Base-by-base conservation (phyloP, 2,888 invertebrate genomes). In the Dryobota labecula region DNA sequence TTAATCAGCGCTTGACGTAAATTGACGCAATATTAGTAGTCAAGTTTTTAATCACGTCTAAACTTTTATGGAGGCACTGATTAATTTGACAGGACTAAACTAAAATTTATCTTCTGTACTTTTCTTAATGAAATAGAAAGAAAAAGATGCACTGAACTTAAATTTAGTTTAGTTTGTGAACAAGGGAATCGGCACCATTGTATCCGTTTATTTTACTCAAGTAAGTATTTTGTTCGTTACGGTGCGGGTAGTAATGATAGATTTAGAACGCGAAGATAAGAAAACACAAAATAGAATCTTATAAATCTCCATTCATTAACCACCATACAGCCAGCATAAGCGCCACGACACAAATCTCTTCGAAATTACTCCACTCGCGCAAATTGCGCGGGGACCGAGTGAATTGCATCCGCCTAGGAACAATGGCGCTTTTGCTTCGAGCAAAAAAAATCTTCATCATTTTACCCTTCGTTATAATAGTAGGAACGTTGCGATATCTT, bases 351-450 rank as follows among this genome's bases (percentile, higher is more conserved):
- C 88, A 92, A 93, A 93, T 93, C 92, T 92, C 89, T 92, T 93
- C 92, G 91, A 92, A 94, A 94, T 94, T 89, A 93, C 94, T 94
- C 93, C 92, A 94, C 93, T 94, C 92, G 92, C 93, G 90, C 94
- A 94, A 95, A 95, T 95, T 94, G 95, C 92, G 93, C 94, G 90
- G 92, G 87, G 91, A 91, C 92, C 92, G 93, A 94, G 92, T 92
- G 94, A 95, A 95, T 95, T 95, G 95, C 94, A 95, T 95, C 95
- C 95, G 94, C 90, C 91, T 90, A 91, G 90, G 93, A 95, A 95
- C 95, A 95, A 95, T 95, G 92, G 90, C 88, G 91, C 94, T 94
- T 92, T 92, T 87, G 92, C 93, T 91, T 90, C 90, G 87, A 90
- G 91, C 90, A 92, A 92, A 91, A 86, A 91, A 93, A 91, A 88